Percentiles rank a stretch among this genome's conserved stretches.
phyloP scores from a whole-genome alignment of 2,888 invertebrate genomes.

The Eilema griseolum region DNA sequence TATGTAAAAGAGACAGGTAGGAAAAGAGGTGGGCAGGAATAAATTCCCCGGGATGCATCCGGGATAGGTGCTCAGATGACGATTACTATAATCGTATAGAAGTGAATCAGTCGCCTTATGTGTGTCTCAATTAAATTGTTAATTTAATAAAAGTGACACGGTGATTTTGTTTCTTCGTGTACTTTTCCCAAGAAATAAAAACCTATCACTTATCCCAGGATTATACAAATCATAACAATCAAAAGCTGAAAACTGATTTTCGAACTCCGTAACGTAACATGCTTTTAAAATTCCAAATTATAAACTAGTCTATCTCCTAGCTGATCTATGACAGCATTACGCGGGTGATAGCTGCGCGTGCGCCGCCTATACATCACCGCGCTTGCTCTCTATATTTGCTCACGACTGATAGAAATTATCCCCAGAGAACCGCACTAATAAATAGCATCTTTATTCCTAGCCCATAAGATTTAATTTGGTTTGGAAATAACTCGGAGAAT shows the following conservation, averaged over 20 bases:
- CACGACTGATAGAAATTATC: conserved; percentile 75
- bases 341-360: conserved; percentile 54
- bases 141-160: too few relatives aligned
- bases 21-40: too few relatives aligned
- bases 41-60: not conserved
- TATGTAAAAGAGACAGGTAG: too few relatives aligned
- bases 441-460: conserved; percentile 44
- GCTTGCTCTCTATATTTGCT: conserved; percentile 77
- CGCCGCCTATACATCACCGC: conserved; percentile 79
- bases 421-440: conserved; percentile 33
- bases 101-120: too few relatives aligned
- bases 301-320: conserved; percentile 39
- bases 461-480: conserved; percentile 43
- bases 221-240: not conserved
- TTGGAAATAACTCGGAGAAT: conserved; percentile 20
- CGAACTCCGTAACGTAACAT: too few relatives aligned
- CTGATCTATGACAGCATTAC: conserved; percentile 68
- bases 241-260: not conserved
- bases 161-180: not conserved
- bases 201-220: not conserved
- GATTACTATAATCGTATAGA: too few relatives aligned
- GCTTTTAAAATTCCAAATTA: not conserved
- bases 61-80: too few relatives aligned
- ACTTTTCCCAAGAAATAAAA: too few relatives aligned
- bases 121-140: too few relatives aligned